Conservation (phyloP, 2,797 vertebrate genomes). For the Hypotaenidia philippensis region DNA sequence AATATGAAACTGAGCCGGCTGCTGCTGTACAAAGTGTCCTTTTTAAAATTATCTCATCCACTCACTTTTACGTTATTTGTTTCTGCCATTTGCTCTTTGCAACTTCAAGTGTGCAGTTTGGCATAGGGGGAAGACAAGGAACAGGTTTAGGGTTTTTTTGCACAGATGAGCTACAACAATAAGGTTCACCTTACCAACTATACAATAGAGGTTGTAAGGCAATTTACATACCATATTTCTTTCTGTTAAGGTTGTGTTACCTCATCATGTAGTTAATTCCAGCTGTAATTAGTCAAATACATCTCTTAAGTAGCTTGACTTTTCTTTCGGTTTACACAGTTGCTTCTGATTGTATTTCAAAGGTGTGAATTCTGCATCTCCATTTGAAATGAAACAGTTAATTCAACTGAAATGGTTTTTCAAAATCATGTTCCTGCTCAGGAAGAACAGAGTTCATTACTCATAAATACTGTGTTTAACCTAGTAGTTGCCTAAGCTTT, state of each 20-base stretch:
- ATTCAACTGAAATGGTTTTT: neutral
- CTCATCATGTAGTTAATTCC: neutral
- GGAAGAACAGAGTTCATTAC: neutral
- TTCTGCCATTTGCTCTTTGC: neutral
- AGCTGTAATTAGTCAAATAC: neutral
- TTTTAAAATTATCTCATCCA: slow-evolving; percentile 10
- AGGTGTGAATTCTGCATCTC: neutral
- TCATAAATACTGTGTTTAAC: neutral
- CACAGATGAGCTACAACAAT: neutral
- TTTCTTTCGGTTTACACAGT: neutral
- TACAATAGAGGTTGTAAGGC: neutral
- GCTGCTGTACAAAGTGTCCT: slow-evolving; percentile 25
- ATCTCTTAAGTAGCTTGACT: neutral
- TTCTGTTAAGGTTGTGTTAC: neutral
- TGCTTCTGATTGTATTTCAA: neutral
- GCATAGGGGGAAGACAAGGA: neutral
- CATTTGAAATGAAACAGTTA: neutral
- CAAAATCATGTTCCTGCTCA: neutral
- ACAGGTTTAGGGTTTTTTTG: neutral
- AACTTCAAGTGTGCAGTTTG: neutral
- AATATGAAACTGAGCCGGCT: slow-evolving; percentile 11
- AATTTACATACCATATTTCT: neutral
- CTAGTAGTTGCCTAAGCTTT: neutral
- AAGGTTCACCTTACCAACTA: neutral
- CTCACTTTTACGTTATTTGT: neutral